These are phyloP conservation scores for Dioctria linearis DNA, from an alignment of 2,888 invertebrate species.

Conservation along the genomic window DNA sequence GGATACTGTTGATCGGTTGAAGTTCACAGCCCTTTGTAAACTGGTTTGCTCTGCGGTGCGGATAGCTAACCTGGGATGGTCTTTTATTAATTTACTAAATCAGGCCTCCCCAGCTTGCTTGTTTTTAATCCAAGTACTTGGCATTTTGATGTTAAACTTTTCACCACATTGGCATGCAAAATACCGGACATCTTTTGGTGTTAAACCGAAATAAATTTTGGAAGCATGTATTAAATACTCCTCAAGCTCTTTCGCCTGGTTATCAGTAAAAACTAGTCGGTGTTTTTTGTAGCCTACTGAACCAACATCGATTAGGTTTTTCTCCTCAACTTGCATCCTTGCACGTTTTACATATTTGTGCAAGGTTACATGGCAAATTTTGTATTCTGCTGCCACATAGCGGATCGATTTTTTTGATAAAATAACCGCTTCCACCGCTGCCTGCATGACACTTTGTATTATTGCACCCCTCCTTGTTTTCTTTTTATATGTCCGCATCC, in stretches of 20 bases:
- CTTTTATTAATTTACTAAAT: not conserved
- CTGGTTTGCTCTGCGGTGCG: not conserved
- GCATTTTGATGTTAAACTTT: not conserved
- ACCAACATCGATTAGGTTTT: not conserved
- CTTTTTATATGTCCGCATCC: too few species aligned
- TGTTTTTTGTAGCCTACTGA: conserved; percentile 8
- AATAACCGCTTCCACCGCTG: too few species aligned
- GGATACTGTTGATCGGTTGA: conserved; percentile 8
- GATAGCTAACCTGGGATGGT: conserved; percentile 13
- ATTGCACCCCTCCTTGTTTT: too few species aligned
- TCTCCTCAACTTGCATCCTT: too few species aligned
- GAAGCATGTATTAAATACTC: not conserved
- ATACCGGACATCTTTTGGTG: not conserved
- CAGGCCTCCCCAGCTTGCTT: not conserved
- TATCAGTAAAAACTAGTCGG: too few species aligned
- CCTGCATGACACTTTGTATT: too few species aligned
- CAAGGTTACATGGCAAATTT: too few species aligned
- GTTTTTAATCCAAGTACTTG: conserved; percentile 3
- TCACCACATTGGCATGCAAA: not conserved
- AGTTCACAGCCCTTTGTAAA: conserved; percentile 1
- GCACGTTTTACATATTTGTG: too few species aligned
- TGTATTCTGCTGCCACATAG: too few species aligned
- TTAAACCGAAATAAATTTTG: conserved; percentile 2
- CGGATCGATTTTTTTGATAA: too few species aligned
- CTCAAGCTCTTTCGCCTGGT: conserved; percentile 10